Base-by-base conservation (phyloP, 2,113 vertebrate species). In the Lutjanus erythropterus region DNA sequence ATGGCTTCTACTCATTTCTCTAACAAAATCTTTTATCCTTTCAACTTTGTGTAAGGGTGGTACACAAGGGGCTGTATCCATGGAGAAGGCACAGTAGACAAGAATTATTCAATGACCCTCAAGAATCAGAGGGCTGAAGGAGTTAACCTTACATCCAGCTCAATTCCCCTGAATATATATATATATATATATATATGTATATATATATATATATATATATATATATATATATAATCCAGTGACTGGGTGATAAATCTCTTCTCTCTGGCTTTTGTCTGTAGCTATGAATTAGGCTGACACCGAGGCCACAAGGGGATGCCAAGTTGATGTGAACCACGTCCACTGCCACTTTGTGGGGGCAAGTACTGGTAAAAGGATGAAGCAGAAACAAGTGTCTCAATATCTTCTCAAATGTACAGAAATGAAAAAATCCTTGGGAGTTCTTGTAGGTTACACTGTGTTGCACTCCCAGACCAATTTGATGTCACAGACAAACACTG, bases 191-290 rank as follows among this genome's bases (percentile, higher is more conserved):
- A 88, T 9, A 79, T 18, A 81, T n/a, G n/a, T n/a, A n/a, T n/a
- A n/a, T 76, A 88, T 9, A 79, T 18, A 81, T 76, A 88, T 9
- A 79, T 18, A 81, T 76, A 88, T 9, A 79, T 18, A 81, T n/a
- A n/a, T n/a, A 89, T 85, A 85, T 88, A 90, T 76, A 88, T 9
- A 79, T 18, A 81, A 89, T 80, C 71, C 78, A 29, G 58, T 79
- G 86, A 80, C 37, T 62, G 90, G 90, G 93, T 92, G 86, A 93
- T 92, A 93, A 94, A 95, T 93, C 70, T 74, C 56, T 81, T 29
- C 29, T 77, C 59, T 61, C 35, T 77, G 27, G 33, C 47, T 56
- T 23, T 41, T 70, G 47, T 75, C 77, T 78, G 56, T 44, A 27
- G 76, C 37, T 29, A 61, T 82, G 67, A 82, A 83, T 79, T 90